Evolutionary conservation across 2,797 vertebrate species (phyloP), one percentile per base, ranked within the genome.

Genomic region (Novumbra hubbsi): DNA sequence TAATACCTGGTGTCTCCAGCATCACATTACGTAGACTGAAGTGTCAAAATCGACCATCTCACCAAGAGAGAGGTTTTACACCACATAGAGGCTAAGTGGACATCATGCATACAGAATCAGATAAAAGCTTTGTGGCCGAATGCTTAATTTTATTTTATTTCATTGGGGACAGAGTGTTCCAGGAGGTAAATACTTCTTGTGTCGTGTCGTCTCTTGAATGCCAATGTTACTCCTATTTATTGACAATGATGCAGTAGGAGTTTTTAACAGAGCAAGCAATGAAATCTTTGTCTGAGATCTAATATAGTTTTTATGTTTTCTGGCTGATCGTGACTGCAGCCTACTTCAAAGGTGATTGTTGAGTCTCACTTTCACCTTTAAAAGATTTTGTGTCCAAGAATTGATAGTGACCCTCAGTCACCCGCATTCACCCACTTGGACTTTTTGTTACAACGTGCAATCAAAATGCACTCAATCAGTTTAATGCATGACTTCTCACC

Each of bases 131-230:
- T 7, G 30, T 4, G 14, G 5, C 15, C 15, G 11, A 65, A 30
- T 16, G 27, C 28, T 17, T 30, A 19, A 34, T 65, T 65, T n/a
- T 5, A 30, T 65, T 65, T 15, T 2, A 65, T 65, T 65, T 65
- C 6, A 60, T 45, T 45, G 41, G 41, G 12, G 28, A 65, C 2
- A 17, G 14, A 65, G 15, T 65, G 63, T 65, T 19, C 27, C 63
- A 65, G 27, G 63, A 65, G 27, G 63, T 65, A 32, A 65, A 65
- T 65, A 65, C 32, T 65, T 32, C 27, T 32, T 34, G 63, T 65
- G 28, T 65, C 34, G 63, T 14, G 34, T 65, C 15, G 12, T 16
- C 63, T 32, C 5, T 19, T 32, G 63, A 65, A 34, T 65, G 14
- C 16, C 15, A 32, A 65, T 65, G 27, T 30, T 3, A 24, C 63